Evolutionary conservation across 2,113 vertebrate genomes (phyloP), one percentile per base, ranked within the genome.

Genomic region (Triplophysa siluroides): DNA sequence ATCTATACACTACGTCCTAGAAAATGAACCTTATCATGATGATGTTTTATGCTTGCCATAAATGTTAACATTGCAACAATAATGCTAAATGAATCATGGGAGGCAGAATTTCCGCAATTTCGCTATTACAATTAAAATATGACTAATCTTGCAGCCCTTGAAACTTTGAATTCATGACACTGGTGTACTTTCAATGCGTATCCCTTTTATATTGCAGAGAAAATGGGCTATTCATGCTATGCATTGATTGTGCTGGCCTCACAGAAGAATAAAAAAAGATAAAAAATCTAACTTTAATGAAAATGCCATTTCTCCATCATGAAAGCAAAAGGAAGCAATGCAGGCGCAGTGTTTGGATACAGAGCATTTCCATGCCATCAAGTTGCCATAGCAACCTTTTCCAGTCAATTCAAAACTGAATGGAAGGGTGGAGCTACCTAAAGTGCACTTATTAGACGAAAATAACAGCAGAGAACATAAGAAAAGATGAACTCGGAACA

Each of bases 361-460:
- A 0, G 43, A 19, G 60, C 24, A 16, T 65, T 76, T 76, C 61
- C 24, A 76, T 76, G 18, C 61, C 5, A 65, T 63, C 60, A 65
- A 52, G 14, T 13, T 61, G 9, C 56, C 0, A 18, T 19, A 45
- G 21, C 21, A 24, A 50, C 21, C 41, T 4, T 63, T 50, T 76
- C 41, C 73, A 29, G 73, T 18, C 73, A 75, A 62, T 45, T n/a
- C 8, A 26, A 21, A 19, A 21, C n/a, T 1, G 29, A 47, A 72
- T 58, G 50, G 19, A 14, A 56, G 24, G 29, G 29, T 58, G n/a
- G 70, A 58, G 19, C 70, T 24, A 54, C 45, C 52, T 24, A 47
- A 50, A 21, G 14, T 70, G 50, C 2, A 16, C 11, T 41, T 41
- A 73, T 23, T 60, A 41, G 19, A 23, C 0, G 2, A 60, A 72